A percentile compares a stretch with the other conserved stretches of the same genome.
Conservation (phyloP, 2,797 vertebrate genomes). For the Liasis olivaceus region DNA sequence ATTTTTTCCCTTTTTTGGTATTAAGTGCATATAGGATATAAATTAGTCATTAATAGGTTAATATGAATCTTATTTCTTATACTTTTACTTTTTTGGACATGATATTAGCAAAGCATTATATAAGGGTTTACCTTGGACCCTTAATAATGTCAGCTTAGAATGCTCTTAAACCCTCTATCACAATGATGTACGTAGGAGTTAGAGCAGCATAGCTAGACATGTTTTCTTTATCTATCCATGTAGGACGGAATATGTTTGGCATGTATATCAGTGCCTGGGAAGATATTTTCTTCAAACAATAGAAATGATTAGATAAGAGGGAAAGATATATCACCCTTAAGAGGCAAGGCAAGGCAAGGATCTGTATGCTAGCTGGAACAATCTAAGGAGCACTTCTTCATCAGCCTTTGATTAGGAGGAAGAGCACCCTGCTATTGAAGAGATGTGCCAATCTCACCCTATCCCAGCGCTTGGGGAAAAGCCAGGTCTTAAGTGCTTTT, state of each 20-base stretch:
- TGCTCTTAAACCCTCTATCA: background rate
- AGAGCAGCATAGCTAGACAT: background rate
- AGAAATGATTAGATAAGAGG: background rate
- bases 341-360: background rate
- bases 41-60: too few relatives aligned
- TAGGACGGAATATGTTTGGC: background rate
- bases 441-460: background rate
- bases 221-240: background rate
- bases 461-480: background rate
- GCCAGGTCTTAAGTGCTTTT: background rate
- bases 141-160: background rate
- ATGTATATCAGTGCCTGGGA: background rate
- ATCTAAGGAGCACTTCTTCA: background rate
- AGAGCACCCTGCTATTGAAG: background rate
- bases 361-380: background rate
- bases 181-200: background rate
- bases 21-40: too few relatives aligned
- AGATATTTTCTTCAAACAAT: background rate
- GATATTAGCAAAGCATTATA: background rate
- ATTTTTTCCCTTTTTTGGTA: too few relatives aligned
- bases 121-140: background rate
- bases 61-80: too few relatives aligned
- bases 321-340: background rate
- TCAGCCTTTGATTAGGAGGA: background rate
- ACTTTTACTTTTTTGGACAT: too few relatives aligned